phyloP scores from a whole-genome alignment of 2,797 vertebrate species.

The Lycodopsis pacificus region DNA sequence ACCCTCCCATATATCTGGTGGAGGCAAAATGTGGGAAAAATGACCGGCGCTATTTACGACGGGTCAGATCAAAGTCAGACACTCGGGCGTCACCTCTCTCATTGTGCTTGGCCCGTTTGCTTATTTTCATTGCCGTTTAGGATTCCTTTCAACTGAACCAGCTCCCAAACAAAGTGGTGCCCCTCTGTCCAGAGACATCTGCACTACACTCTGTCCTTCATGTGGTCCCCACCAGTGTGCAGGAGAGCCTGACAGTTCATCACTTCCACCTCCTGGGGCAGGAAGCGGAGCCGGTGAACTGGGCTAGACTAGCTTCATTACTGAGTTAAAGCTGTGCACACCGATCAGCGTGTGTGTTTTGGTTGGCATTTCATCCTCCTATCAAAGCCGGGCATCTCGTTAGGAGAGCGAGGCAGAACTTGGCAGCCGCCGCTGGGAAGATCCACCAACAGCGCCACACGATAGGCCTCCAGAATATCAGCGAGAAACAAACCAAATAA shows the following conservation, averaged over 20 bases:
- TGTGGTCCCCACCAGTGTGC: slow-evolving; percentile 17
- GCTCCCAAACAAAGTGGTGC: slow-evolving; percentile 8
- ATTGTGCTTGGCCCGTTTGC: neutral
- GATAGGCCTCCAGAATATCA: slow-evolving; percentile 56
- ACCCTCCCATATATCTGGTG: neutral
- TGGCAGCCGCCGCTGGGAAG: slow-evolving; percentile 51
- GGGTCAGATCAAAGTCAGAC: slow-evolving; percentile 56
- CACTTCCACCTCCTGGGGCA: slow-evolving; percentile 65
- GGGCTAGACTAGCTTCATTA: slow-evolving; percentile 67
- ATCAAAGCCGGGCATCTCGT: slow-evolving; percentile 40
- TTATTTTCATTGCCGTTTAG: slow-evolving; percentile 4
- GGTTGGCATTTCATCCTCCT: slow-evolving; percentile 42
- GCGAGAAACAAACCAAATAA: slow-evolving; percentile 65
- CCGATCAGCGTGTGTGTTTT: slow-evolving; percentile 21
- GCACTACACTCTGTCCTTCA: slow-evolving; percentile 32
- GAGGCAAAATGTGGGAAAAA: slow-evolving; percentile 13
- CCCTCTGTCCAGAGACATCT: slow-evolving; percentile 14
- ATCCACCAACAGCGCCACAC: slow-evolving; percentile 55
- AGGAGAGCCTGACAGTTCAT: slow-evolving; percentile 53
- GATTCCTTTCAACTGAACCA: slow-evolving; percentile 19
- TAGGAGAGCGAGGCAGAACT: slow-evolving; percentile 52
- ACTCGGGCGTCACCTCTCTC: slow-evolving; percentile 8
- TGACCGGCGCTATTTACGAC: neutral
- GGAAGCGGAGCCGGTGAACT: slow-evolving; percentile 61
- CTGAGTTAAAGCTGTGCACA: slow-evolving; percentile 11